Conservation (phyloP, 2,113 vertebrate genomes). For the Gambusia holbrooki region DNA sequence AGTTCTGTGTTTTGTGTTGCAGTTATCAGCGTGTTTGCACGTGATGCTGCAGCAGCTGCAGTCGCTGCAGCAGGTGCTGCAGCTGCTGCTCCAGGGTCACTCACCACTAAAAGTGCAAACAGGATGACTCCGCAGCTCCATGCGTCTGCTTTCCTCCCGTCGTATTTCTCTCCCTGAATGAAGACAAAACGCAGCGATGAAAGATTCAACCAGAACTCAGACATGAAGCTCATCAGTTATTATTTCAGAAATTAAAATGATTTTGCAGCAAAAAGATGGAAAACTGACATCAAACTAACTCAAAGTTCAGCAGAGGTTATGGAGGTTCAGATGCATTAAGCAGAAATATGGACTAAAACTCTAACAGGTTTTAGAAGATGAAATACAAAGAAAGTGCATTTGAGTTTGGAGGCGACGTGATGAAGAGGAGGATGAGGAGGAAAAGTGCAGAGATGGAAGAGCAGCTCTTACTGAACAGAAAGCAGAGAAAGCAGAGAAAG, state of each 20-base stretch:
- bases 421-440: background rate
- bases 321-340: background rate
- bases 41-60: no score
- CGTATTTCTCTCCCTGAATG: conserved; percentile 96
- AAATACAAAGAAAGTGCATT: background rate
- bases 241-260: background rate
- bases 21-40: background rate
- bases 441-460: conserved; percentile 36
- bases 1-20: background rate
- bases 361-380: background rate
- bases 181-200: conserved; percentile 6
- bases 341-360: background rate
- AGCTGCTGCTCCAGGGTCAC: conserved; percentile 51
- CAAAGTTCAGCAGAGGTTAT: no score
- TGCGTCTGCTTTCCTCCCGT: conserved; percentile 96
- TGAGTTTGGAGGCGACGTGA: background rate
- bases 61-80: no score
- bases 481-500: conserved; percentile 4
- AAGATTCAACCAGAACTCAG: background rate
- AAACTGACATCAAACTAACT: background rate
- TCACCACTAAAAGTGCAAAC: conserved; percentile 98
- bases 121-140: conserved; percentile 99
- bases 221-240: no score
- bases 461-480: conserved; percentile 23
- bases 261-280: background rate